phyloP scores from a whole-genome alignment of 2,888 invertebrate genomes.

The Nycteola revayana region DNA sequence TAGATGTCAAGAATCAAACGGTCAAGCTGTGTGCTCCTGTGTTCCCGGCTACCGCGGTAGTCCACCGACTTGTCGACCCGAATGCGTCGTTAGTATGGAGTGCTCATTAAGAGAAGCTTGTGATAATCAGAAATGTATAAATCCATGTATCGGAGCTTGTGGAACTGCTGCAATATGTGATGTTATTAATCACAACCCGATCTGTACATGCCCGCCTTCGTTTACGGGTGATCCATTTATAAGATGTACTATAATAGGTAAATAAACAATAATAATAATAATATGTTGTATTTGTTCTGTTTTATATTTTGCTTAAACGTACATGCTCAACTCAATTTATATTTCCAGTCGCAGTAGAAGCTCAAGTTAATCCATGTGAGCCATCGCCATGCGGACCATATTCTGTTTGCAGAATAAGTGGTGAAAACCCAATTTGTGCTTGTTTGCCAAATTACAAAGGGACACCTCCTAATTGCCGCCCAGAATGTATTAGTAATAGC shows the following conservation, averaged over 20 bases:
- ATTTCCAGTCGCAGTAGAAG: slow-evolving; percentile 48
- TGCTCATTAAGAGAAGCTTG: slow-evolving; percentile 88
- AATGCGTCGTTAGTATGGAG: slow-evolving; percentile 88
- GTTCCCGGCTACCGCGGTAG: slow-evolving; percentile 86
- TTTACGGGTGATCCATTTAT: slow-evolving; percentile 91
- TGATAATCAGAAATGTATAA: slow-evolving; percentile 87
- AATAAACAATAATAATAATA: no score
- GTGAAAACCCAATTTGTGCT: slow-evolving; percentile 87
- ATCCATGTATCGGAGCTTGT: slow-evolving; percentile 91
- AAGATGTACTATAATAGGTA: slow-evolving; percentile 82
- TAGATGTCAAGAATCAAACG: slow-evolving; percentile 86
- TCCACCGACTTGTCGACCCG: slow-evolving; percentile 89
- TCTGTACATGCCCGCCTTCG: slow-evolving; percentile 87
- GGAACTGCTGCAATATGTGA: slow-evolving; percentile 87
- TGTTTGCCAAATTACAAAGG: slow-evolving; percentile 86
- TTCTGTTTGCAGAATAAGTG: slow-evolving; percentile 85
- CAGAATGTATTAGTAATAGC: slow-evolving; percentile 90
- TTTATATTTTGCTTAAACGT: no score
- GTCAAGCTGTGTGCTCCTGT: slow-evolving; percentile 88
- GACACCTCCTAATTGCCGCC: slow-evolving; percentile 88
- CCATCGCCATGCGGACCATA: slow-evolving; percentile 91
- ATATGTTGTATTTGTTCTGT: no score
- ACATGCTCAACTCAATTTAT: no score
- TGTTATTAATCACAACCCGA: slow-evolving; percentile 89
- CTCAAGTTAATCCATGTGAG: slow-evolving; percentile 80